Evolutionary conservation across 2,888 invertebrate species (phyloP).

Genomic region (Ellobium chinense): DNA sequence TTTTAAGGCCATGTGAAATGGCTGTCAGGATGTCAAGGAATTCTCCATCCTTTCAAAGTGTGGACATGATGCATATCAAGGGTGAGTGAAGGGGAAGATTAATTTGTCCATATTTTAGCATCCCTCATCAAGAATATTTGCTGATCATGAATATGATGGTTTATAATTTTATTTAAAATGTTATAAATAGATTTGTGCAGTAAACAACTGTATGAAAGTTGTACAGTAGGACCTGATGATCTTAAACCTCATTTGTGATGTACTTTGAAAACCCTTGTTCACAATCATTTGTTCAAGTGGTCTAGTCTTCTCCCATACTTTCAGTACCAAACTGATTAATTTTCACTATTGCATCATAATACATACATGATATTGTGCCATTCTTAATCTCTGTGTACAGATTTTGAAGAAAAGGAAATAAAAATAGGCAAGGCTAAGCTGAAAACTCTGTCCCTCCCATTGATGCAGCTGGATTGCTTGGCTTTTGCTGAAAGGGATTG

Average conservation of each 20-base stretch:
- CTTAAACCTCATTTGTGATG: neutral
- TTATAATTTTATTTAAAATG: neutral
- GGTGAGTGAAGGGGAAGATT: neutral
- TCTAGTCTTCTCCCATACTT: too few species aligned
- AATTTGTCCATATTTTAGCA: neutral
- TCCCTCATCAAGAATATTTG: too few species aligned
- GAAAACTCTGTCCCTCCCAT: neutral
- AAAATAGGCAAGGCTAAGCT: conserved; percentile 3
- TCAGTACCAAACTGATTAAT: too few species aligned
- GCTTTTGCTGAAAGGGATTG: neutral
- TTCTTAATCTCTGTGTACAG: neutral
- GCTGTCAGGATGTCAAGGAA: conserved; percentile 1
- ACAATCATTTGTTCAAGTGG: too few species aligned
- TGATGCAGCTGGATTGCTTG: conserved; percentile 30
- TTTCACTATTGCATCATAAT: too few species aligned
- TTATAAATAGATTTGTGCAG: neutral
- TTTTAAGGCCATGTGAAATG: conserved; percentile 23
- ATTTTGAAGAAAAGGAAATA: conserved; percentile 19
- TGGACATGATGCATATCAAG: neutral
- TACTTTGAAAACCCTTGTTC: neutral
- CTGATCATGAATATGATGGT: neutral
- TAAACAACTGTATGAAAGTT: too few species aligned
- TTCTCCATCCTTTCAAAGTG: neutral
- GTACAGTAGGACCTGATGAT: too few species aligned
- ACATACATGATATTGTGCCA: too few species aligned